Evolutionary conservation across 2,888 invertebrate species (phyloP).

Genomic region (Eurytoma californica): DNA sequence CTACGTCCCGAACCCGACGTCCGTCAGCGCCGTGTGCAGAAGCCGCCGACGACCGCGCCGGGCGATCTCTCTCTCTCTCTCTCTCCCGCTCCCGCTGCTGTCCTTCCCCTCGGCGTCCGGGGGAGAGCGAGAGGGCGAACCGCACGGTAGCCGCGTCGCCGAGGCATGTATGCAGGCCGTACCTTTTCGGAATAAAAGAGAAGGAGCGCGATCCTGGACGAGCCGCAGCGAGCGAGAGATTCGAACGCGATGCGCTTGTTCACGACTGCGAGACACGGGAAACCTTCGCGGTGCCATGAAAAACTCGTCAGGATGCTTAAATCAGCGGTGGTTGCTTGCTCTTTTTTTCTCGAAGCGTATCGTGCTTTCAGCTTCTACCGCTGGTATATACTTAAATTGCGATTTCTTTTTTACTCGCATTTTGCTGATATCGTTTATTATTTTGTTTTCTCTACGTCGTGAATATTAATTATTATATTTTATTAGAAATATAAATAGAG

Average conservation of each 20-base stretch:
- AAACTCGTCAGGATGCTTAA: background rate
- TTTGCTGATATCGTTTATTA: too few relatives aligned
- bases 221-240: background rate
- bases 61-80: background rate
- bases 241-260: background rate
- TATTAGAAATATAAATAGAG: too few relatives aligned
- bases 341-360: background rate
- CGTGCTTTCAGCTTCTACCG: background rate
- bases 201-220: background rate
- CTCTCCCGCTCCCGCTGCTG: background rate
- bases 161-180: constrained; percentile 1
- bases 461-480: too few relatives aligned
- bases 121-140: background rate
- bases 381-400: background rate
- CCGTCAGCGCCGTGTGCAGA: constrained; percentile 44
- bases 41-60: constrained; percentile 15
- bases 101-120: background rate
- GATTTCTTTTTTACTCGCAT: background rate
- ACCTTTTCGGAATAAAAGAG: background rate
- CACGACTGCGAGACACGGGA: background rate
- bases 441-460: too few relatives aligned
- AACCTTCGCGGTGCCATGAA: background rate
- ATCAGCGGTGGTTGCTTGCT: background rate
- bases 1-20: constrained; percentile 59
- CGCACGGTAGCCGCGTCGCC: background rate